These are phyloP conservation scores for Aphaenogaster floridana DNA, from an alignment of 1,140 invertebrate genomes.

Conservation along the genomic window DNA sequence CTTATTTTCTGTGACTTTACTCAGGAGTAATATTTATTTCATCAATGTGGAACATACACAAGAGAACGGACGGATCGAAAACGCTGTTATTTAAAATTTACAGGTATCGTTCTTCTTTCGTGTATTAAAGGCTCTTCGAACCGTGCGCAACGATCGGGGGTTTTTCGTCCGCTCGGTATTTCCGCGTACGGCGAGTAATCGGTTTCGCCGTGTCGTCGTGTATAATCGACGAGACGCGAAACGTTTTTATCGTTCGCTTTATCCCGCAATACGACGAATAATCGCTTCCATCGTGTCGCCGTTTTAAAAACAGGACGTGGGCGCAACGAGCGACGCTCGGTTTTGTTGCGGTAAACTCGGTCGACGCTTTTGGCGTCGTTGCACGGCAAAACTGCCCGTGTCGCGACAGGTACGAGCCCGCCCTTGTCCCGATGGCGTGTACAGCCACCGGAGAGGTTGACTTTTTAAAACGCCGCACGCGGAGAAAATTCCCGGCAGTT, in stretches of 20 bases:
- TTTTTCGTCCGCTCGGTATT: conserved; percentile 53
- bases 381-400: conserved; percentile 72
- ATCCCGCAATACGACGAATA: conserved; percentile 64
- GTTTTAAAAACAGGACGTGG: conserved; percentile 71
- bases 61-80: background rate
- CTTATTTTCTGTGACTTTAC: background rate
- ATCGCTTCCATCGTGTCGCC: conserved; percentile 72
- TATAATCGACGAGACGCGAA: conserved; percentile 70
- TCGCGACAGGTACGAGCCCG: conserved; percentile 63
- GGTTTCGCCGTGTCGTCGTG: conserved; percentile 66
- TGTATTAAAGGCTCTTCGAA: conserved; percentile 1
- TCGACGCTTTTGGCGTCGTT: conserved; percentile 68
- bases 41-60: no score
- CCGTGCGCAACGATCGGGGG: background rate
- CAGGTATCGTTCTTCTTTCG: background rate
- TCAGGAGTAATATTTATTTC: background rate
- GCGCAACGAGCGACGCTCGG: conserved; percentile 17
- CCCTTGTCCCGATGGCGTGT: conserved; percentile 38
- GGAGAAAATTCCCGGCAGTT: conserved; percentile 70
- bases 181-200: conserved; percentile 57
- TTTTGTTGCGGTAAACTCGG: conserved; percentile 57
- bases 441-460: conserved; percentile 56
- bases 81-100: background rate
- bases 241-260: conserved; percentile 70
- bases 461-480: conserved; percentile 71